phyloP scores from a whole-genome alignment of 2,797 vertebrate genomes.

The Antennarius maculatus region DNA sequence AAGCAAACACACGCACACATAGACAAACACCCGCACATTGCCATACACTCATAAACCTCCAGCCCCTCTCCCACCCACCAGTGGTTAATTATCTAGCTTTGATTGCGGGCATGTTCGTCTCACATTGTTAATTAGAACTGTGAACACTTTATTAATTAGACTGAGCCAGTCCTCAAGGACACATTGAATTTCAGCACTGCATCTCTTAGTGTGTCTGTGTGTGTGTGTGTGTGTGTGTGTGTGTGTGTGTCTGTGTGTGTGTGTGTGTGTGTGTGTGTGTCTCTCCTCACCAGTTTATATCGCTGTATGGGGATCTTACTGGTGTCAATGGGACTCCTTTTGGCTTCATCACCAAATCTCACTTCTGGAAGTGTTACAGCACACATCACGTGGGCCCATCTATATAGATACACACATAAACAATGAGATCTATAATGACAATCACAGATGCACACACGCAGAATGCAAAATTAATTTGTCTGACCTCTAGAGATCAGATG shows the following conservation, averaged over 20 bases:
- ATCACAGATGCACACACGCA: constrained; percentile 23
- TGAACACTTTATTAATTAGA: constrained; percentile 83
- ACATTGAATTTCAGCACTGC: constrained; percentile 58
- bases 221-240: constrained; percentile 15
- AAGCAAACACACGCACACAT: constrained; percentile 42
- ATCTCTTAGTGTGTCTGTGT: constrained; percentile 13
- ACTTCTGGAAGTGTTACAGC: constrained; percentile 95
- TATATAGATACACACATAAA: constrained; percentile 61
- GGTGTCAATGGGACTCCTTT: constrained; percentile 91
- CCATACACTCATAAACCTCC: constrained; percentile 21
- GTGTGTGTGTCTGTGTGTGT: constrained; percentile 24
- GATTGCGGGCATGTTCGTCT: constrained; percentile 78
- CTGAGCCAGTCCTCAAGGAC: constrained; percentile 69
- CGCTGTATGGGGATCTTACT: constrained; percentile 92
- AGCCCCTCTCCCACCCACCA: constrained; percentile 53
- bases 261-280: constrained; percentile 15
- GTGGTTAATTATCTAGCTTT: constrained; percentile 80
- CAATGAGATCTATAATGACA: constrained; percentile 29
- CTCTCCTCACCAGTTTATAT: constrained; percentile 91
- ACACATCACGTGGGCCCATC: constrained; percentile 96
- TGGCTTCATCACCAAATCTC: constrained; percentile 89
- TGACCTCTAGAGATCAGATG: constrained; percentile 53
- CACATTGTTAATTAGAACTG: constrained; percentile 81
- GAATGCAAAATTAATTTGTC: constrained; percentile 28
- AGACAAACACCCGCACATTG: constrained; percentile 23